Evolutionary conservation across 2,113 vertebrate species (phyloP).

Genomic region (Chauna torquata): DNA sequence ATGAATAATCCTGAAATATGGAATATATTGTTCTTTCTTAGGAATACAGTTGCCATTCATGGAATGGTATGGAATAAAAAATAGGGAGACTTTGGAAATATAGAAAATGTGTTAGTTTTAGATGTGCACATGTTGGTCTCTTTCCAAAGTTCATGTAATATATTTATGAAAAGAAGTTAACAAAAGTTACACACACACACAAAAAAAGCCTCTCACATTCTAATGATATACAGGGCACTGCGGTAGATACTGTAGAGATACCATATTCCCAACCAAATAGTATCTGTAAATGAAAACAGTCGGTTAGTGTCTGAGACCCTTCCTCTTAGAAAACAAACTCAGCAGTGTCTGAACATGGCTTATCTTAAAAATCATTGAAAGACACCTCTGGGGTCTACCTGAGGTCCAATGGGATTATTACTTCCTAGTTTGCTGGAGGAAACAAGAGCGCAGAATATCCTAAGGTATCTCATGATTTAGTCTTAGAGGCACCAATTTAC

Average conservation of each 20-base stretch:
- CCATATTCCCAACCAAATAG: background rate
- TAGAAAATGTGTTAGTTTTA: background rate
- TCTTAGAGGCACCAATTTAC: background rate
- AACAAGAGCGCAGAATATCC: background rate
- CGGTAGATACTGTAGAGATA: background rate
- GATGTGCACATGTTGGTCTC: background rate
- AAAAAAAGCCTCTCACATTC: accelerated
- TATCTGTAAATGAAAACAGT: background rate
- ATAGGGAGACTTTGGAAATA: background rate
- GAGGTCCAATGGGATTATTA: background rate
- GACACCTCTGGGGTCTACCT: background rate
- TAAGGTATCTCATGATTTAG: background rate
- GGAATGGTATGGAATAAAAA: background rate
- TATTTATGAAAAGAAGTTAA: background rate
- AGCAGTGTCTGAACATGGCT: background rate
- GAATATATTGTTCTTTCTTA: background rate
- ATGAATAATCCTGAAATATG: background rate
- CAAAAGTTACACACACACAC: background rate
- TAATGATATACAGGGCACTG: background rate
- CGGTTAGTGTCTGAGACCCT: background rate
- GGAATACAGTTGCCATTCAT: background rate
- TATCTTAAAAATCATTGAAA: background rate
- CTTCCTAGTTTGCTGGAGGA: background rate
- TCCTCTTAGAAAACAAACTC: background rate
- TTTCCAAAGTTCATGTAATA: background rate